Evolutionary conservation across 2,888 invertebrate species (phyloP).

Genomic region (Troilus luridus): DNA sequence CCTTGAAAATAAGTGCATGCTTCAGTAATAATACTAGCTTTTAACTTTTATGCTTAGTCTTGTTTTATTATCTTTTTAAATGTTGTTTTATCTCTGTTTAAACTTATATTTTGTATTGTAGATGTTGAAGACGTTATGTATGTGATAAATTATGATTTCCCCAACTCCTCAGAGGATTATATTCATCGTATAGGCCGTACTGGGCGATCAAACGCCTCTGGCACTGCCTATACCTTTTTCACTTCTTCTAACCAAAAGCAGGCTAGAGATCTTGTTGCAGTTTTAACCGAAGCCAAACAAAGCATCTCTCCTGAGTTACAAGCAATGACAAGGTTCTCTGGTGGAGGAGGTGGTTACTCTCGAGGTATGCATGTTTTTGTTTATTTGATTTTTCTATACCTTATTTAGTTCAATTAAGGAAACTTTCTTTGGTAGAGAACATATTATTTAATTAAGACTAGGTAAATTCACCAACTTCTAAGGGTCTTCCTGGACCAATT

Average conservation of each 20-base stretch:
- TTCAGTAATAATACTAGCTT: background rate
- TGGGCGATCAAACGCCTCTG: slow-evolving; percentile 76
- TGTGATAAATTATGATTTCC: slow-evolving; percentile 83
- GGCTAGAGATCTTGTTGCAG: slow-evolving; percentile 77
- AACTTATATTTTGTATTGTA: slow-evolving; percentile 67
- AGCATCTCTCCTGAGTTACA: slow-evolving; percentile 75
- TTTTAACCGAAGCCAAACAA: slow-evolving; percentile 79
- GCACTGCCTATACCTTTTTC: slow-evolving; percentile 82
- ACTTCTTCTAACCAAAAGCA: slow-evolving; percentile 76
- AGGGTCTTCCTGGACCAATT: background rate
- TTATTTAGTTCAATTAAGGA: no score
- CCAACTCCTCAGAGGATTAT: slow-evolving; percentile 81
- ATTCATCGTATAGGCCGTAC: slow-evolving; percentile 82
- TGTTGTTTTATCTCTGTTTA: background rate
- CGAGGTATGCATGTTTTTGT: slow-evolving; percentile 61
- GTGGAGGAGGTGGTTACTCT: slow-evolving; percentile 66
- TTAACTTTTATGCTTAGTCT: background rate
- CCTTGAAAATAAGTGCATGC: background rate
- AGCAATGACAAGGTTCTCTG: slow-evolving; percentile 71
- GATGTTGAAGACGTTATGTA: slow-evolving; percentile 83
- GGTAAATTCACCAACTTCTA: no score
- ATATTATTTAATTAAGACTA: no score
- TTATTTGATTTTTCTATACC: background rate
- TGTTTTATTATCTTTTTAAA: background rate
- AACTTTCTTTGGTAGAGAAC: no score